phyloP scores from a whole-genome alignment of 2,888 invertebrate species.

The Dicranocentrus wangi region DNA sequence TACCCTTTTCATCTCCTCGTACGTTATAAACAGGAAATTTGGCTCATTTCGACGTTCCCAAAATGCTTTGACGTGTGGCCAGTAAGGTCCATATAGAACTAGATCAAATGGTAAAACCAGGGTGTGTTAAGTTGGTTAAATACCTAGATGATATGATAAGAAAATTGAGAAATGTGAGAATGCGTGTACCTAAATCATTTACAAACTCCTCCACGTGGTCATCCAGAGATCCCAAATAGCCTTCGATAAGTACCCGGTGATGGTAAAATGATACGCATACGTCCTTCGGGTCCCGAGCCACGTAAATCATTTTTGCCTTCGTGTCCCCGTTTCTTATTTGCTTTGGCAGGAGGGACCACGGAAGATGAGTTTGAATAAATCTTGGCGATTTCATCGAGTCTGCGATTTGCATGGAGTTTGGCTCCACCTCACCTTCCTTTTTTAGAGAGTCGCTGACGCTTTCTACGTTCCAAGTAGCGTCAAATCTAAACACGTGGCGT shows the following conservation, averaged over 20 bases:
- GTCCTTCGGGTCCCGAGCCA: conserved; percentile 90
- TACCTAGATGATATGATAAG: background rate
- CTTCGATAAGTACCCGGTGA: conserved; percentile 83
- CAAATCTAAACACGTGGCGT: background rate
- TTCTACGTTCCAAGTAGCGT: background rate
- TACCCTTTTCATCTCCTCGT: background rate
- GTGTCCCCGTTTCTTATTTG: conserved; percentile 9
- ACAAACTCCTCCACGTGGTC: conserved; percentile 80
- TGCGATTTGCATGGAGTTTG: conserved; percentile 35
- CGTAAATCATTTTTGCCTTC: conserved; percentile 83
- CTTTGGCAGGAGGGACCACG: conserved; percentile 46
- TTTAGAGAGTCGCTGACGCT: background rate
- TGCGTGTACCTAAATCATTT: conserved; percentile 74
- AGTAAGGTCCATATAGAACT: conserved; percentile 61
- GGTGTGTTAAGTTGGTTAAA: too few relatives aligned
- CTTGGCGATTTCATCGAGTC: conserved; percentile 21
- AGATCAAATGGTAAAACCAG: background rate
- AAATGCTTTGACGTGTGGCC: conserved; percentile 75
- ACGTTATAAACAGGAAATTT: conserved; percentile 83
- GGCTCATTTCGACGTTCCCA: conserved; percentile 83
- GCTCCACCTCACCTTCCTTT: conserved; percentile 10
- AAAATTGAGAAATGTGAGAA: background rate
- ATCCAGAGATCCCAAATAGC: conserved; percentile 78
- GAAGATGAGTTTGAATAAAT: conserved; percentile 52
- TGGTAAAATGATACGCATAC: conserved; percentile 89